Percentiles rank a stretch among this genome's conserved stretches.
Evolutionary conservation across 2,113 vertebrate species (phyloP).

Genomic region (Rhinoderma darwinii): DNA sequence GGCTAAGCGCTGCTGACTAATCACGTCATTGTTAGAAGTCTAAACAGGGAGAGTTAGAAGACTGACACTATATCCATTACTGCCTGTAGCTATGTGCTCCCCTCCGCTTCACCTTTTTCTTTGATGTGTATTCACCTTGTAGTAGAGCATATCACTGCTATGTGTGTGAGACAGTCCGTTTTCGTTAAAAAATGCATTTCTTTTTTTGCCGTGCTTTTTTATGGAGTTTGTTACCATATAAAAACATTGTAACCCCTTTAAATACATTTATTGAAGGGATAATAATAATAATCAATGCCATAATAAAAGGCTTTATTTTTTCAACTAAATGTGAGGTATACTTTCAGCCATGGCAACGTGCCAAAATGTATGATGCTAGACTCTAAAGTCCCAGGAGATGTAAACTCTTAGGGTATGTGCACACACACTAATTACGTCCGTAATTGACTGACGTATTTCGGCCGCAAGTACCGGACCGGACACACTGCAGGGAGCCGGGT

Average conservation of each 20-base stretch:
- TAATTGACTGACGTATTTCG: too few relatives aligned
- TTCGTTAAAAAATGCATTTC: not conserved
- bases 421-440: too few relatives aligned
- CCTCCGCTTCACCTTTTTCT: conserved; percentile 50
- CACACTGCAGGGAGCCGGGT: too few relatives aligned
- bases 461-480: too few relatives aligned
- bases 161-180: not conserved
- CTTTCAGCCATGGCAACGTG: not conserved
- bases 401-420: not conserved
- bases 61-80: conserved; percentile 49
- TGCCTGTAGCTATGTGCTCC: conserved; percentile 52
- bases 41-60: conserved; percentile 18
- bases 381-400: too few relatives aligned
- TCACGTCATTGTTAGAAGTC: conserved; percentile 41
- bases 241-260: not conserved
- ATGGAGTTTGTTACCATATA: not conserved
- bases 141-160: not conserved
- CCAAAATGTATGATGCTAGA: not conserved
- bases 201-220: not conserved
- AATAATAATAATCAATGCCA: too few relatives aligned
- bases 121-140: conserved; percentile 43
- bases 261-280: too few relatives aligned
- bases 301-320: too few relatives aligned
- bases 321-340: not conserved
- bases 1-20: conserved; percentile 26